These are phyloP conservation scores for Drosophila asahinai DNA, from an alignment of 1,140 invertebrate species.

Conservation along the genomic window DNA sequence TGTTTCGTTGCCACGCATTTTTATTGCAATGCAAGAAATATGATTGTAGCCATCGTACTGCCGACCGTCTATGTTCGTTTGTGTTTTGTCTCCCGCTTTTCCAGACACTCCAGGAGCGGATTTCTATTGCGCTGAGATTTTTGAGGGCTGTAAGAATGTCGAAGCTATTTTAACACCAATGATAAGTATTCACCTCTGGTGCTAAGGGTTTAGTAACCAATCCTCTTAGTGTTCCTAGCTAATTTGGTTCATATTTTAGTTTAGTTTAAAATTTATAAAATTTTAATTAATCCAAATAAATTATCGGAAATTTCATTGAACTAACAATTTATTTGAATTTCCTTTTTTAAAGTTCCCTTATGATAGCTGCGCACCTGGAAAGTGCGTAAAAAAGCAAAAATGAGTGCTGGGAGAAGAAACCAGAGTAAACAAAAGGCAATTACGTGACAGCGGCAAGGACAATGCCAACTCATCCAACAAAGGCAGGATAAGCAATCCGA, in stretches of 20 bases:
- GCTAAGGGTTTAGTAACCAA: too few species aligned
- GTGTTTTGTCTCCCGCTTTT: slow-evolving; percentile 18
- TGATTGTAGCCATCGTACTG: slow-evolving; percentile 62
- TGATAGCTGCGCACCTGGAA: slow-evolving; percentile 3
- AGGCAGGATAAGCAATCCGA: slow-evolving; percentile 49
- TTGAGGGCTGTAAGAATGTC: too few species aligned
- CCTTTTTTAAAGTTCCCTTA: too few species aligned
- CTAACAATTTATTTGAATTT: too few species aligned
- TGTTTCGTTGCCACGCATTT: slow-evolving; percentile 71
- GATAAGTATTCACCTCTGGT: too few species aligned
- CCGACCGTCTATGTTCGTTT: slow-evolving; percentile 30
- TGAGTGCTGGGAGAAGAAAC: slow-evolving; percentile 39
- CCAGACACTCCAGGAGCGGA: slow-evolving; percentile 9
- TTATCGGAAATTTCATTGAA: too few species aligned
- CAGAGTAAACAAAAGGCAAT: slow-evolving; percentile 75
- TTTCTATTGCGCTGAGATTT: not conserved
- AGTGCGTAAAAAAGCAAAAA: slow-evolving; percentile 28
- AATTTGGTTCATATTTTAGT: too few species aligned
- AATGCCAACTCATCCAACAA: slow-evolving; percentile 43
- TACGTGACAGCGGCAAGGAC: slow-evolving; percentile 74
- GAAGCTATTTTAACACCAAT: too few species aligned
- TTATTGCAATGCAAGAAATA: slow-evolving; percentile 71
- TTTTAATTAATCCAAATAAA: too few species aligned
- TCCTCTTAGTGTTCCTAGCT: too few species aligned
- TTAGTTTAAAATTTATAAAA: too few species aligned